Base-by-base conservation (phyloP, 2,797 vertebrate species). In the Crocidura indochinensis region DNA sequence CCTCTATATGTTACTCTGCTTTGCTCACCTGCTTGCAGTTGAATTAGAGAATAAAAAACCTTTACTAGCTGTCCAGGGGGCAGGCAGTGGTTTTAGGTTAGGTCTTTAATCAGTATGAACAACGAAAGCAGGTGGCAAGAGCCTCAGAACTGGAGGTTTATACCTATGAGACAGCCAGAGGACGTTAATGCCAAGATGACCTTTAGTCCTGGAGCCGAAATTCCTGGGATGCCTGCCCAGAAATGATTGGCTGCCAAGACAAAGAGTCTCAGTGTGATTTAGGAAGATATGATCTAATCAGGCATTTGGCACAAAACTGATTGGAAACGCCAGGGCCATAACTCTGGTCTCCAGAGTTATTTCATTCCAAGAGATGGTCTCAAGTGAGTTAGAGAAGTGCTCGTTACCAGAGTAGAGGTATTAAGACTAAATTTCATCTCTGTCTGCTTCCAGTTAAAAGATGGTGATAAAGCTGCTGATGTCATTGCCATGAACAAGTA, bases 111-210 rank as follows among this genome's bases (percentile, higher is more conserved):
- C 86, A 87, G 74, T 6, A 0, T n/a, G 60, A 88, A 46, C 83
- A 29, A 10, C 27, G n/a, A 44, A 31, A 75, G 67, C 92, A 84
- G 85, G 76, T 64, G 72, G 87, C 27, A 12, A 44, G 73, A 76
- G 75, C 60, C 0, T 53, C 0, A 14, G 72, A 56, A 26, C 20
- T 10, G 24, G 47, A 79, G 87, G 27, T 75, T 46, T 46, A 38
- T 71, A 26, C 77, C 69, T 24, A 0, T 24, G 76, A 93, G 74
- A 65, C 14, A 14, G 20, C 3, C 10, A 65, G 73, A 82, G 24
- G n/a, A 68, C 65, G 89, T 64, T 29, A 82, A 89, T 89, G 78
- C 79, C 80, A 79, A 78, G 73, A 69, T 76, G 83, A 87, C 80
- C 88, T 91, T 93, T 73, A 71, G 47, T 87, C 75, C 73, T 19